Conservation (phyloP, 2,113 vertebrate species). For the Vidua macroura region DNA sequence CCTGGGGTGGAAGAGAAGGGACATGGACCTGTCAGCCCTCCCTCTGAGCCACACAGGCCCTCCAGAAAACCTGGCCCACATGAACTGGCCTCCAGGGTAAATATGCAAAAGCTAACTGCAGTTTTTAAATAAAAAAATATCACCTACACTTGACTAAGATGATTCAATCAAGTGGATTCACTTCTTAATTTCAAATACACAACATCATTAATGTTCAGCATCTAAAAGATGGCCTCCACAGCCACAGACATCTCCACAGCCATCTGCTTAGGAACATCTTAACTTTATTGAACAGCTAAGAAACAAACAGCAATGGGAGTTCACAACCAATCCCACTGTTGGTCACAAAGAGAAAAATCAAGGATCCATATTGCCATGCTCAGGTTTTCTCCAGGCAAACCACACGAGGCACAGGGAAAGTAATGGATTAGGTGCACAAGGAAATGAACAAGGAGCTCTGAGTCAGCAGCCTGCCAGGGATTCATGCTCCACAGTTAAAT, state of each 20-base stretch:
- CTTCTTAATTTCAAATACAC: background rate
- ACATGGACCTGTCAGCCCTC: background rate
- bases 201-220: background rate
- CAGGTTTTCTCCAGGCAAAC: background rate
- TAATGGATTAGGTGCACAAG: background rate
- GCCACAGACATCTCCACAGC: background rate
- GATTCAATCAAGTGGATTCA: background rate
- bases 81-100: background rate
- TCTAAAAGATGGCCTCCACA: background rate
- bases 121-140: background rate
- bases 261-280: background rate
- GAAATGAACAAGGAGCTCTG: background rate
- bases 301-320: background rate
- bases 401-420: background rate
- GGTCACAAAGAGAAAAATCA: background rate
- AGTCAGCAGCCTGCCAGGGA: background rate
- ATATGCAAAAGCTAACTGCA: background rate
- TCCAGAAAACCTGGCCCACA: background rate
- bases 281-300: background rate
- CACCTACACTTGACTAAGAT: background rate
- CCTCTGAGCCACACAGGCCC: rapidly evolving
- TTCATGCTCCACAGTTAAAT: background rate
- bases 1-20: background rate
- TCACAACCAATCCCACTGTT: background rate
- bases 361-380: background rate